Evolutionary conservation across 2,113 vertebrate genomes (phyloP).

Genomic region (Bothrops jararaca): DNA sequence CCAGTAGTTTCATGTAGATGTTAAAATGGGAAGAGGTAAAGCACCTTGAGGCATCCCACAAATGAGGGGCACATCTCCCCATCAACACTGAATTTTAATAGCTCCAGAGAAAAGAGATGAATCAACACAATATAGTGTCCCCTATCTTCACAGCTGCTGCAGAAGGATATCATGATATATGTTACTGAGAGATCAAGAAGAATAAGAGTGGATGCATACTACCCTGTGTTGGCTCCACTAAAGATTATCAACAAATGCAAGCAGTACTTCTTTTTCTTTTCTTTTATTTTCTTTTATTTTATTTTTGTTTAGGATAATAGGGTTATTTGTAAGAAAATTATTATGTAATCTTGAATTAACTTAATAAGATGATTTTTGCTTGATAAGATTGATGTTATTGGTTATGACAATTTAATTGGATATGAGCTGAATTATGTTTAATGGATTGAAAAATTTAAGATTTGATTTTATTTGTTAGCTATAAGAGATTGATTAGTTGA

Average conservation of each 20-base stretch:
- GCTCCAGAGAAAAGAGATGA: not conserved
- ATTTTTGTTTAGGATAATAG: too few species aligned
- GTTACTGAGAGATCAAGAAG: not conserved
- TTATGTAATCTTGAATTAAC: too few species aligned
- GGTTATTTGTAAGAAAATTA: too few species aligned
- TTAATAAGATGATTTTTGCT: too few species aligned
- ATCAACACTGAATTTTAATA: not conserved
- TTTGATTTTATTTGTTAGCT: too few species aligned
- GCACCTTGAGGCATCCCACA: not conserved
- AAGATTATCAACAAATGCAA: not conserved
- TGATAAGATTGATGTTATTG: too few species aligned
- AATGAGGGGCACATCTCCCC: not conserved
- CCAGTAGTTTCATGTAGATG: not conserved
- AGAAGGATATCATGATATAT: not conserved
- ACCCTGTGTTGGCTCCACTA: not conserved
- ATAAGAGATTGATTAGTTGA: too few species aligned
- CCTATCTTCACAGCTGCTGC: not conserved
- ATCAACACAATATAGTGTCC: not conserved
- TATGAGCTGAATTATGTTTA: too few species aligned
- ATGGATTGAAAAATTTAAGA: too few species aligned
- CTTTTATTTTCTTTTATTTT: too few species aligned
- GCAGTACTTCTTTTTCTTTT: too few species aligned
- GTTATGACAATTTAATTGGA: too few species aligned
- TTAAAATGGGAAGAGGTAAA: not conserved
- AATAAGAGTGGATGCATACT: not conserved